These are phyloP conservation scores for Ptilonorhynchus violaceus DNA, from an alignment of 2,113 vertebrate species.

Conservation along the genomic window DNA sequence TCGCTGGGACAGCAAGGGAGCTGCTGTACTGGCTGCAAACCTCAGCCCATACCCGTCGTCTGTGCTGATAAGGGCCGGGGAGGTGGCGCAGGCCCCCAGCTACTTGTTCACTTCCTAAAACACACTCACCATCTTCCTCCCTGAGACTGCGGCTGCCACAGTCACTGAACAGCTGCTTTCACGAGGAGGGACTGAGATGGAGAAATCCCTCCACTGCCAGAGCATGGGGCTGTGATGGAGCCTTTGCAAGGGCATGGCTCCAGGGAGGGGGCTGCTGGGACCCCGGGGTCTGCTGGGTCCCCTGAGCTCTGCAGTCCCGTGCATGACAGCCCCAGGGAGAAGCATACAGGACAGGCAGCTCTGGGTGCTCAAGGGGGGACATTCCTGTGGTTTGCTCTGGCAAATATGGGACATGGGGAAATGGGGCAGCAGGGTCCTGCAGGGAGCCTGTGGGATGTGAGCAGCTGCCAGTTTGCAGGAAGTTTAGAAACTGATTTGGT, in stretches of 20 bases:
- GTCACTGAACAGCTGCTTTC: not conserved
- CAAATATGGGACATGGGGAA: no score
- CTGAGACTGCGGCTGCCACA: fast-evolving
- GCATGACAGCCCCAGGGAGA: not conserved
- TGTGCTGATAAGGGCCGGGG: not conserved
- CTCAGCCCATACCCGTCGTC: fast-evolving
- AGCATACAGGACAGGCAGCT: fast-evolving
- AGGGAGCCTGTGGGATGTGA: fast-evolving
- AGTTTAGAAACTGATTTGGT: not conserved
- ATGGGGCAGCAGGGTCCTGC: not conserved
- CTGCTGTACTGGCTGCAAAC: not conserved
- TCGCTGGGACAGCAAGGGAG: not conserved
- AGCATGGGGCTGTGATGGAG: not conserved
- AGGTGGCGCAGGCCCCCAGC: no score
- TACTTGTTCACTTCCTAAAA: not conserved
- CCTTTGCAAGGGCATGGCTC: not conserved
- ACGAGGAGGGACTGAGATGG: no score
- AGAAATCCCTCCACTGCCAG: not conserved
- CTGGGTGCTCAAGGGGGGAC: not conserved
- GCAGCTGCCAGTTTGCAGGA: not conserved
- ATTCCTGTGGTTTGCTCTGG: not conserved
- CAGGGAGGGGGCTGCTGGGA: not conserved
- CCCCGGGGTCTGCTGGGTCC: fast-evolving
- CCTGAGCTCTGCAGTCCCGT: not conserved
- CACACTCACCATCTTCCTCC: not conserved